Evolutionary conservation across 2,113 vertebrate genomes (phyloP), one percentile per base, ranked within the genome.

Genomic region (Sylvietta virens): DNA sequence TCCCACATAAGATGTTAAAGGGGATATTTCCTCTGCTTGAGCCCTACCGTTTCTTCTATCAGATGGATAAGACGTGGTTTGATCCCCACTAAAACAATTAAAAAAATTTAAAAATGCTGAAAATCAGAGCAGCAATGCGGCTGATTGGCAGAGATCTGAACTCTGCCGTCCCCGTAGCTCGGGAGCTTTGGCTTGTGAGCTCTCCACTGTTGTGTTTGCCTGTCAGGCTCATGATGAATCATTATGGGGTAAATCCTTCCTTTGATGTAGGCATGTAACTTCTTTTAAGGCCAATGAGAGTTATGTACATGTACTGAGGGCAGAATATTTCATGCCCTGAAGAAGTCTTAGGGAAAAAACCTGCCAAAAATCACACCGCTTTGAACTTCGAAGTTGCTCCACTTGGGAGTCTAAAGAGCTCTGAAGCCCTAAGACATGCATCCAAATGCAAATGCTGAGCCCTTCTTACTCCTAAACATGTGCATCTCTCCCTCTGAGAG

Each of bases 241-340:
- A 74, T 97, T 95, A 95, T 37, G 84, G 95, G 95, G 81, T 94
- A 97, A 97, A 97, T 95, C 95, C 92, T 96, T 72, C 93, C 97
- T 97, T 97, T 97, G 97, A 97, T 96, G 96, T 97, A 95, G 90
- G 86, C 91, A 93, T 97, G 94, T 96, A 97, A 96, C 95, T 95
- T 96, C 95, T 96, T 97, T 95, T 95, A 97, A 97, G 91, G 96
- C 95, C 96, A 97, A 92, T 53, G 65, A 97, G 95, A 95, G 94
- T 94, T 96, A 96, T 94, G 95, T 95, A 94, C 94, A 95, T 69
- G 88, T 70, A 91, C 84, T 88, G 77, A 96, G 92, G 95, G 92
- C 88, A 96, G 90, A 96, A 96, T 94, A 94, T 96, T 95, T 96
- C 82, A 91, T 95, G 95, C 92, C 94, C 79, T 85, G 81, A 94